phyloP scores from a whole-genome alignment of 2,797 vertebrate genomes.

The Rhinatrema bivittatum region DNA sequence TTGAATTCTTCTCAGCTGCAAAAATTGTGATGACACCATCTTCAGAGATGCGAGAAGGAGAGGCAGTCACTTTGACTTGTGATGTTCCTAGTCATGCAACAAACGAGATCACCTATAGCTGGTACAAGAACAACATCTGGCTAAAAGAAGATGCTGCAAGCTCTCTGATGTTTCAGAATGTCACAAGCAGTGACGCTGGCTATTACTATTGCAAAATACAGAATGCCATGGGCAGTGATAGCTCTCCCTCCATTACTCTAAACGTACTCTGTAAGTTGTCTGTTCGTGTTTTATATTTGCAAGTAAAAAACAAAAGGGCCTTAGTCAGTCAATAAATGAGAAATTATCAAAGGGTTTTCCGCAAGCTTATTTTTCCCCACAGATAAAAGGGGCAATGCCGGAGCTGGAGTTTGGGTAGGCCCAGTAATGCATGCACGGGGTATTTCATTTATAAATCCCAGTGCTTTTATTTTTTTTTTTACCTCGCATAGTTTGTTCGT shows the following conservation, averaged over 20 bases:
- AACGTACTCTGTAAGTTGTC: constrained; percentile 44
- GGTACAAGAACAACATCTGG: constrained; percentile 48
- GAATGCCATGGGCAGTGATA: constrained; percentile 27
- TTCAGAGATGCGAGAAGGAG: constrained; percentile 32
- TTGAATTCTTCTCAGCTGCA: constrained; percentile 16
- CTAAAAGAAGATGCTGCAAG: constrained; percentile 14
- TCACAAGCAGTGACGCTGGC: constrained; percentile 12
- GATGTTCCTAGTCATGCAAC: constrained; percentile 19
- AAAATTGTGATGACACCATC: constrained; percentile 26
- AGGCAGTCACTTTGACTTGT: constrained; percentile 37
- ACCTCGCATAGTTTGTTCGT: no score
- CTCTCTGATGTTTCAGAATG: constrained; percentile 9
- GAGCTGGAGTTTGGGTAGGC: no score
- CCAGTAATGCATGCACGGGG: no score
- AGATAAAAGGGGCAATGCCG: background rate
- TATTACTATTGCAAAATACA: constrained; percentile 49
- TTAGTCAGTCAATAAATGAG: no score
- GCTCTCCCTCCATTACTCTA: constrained; percentile 21
- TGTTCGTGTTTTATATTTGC: no score
- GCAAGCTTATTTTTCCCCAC: background rate
- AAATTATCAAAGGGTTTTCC: no score
- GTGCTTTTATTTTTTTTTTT: no score
- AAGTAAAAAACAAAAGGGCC: no score
- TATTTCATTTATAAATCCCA: no score
- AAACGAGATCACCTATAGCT: constrained; percentile 38